A percentile compares a stretch with the other conserved stretches of the same genome.
Conservation (phyloP, 2,113 vertebrate genomes). For the Chamaetylas fuelleborni region DNA sequence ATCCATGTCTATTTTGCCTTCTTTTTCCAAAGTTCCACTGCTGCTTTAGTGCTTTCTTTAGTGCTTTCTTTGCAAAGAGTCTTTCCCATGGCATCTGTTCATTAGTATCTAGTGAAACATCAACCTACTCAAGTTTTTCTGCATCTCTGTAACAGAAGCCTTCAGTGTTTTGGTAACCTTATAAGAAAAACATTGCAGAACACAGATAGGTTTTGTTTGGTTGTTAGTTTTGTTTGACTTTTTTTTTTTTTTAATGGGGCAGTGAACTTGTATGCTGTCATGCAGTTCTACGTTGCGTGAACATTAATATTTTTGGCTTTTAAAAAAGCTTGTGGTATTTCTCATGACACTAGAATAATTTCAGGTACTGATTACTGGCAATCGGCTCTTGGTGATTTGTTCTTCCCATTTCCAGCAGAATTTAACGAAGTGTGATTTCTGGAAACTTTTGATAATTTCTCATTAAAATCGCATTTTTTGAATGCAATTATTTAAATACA, state of each 20-base stretch:
- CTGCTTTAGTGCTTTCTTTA: conserved; percentile 30
- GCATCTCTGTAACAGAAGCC: background rate
- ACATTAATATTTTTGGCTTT: conserved; percentile 48
- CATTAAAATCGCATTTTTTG: conserved; percentile 59
- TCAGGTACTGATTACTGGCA: conserved; percentile 60
- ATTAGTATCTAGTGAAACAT: conserved; percentile 15
- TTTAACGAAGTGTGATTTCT: conserved; percentile 67
- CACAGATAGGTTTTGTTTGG: background rate
- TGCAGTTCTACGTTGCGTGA: background rate
- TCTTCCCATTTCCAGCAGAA: conserved; percentile 65
- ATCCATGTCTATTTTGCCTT: background rate
- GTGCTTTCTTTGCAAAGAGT: conserved; percentile 26
- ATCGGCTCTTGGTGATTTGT: conserved; percentile 63
- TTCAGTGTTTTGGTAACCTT: conserved; percentile 49
- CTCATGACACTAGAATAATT: conserved; percentile 47
- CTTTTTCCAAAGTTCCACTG: conserved; percentile 18
- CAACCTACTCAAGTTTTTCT: conserved; percentile 22
- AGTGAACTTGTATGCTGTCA: conserved; percentile 39
- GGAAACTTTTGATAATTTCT: conserved; percentile 52
- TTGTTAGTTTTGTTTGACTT: background rate
- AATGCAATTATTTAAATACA: background rate
- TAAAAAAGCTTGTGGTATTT: conserved; percentile 57
- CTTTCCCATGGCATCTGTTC: conserved; percentile 30
- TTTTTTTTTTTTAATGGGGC: background rate
- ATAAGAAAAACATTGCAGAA: conserved; percentile 4